These are phyloP conservation scores for Monochamus saltuarius DNA, from an alignment of 1,140 invertebrate species.

Conservation along the genomic window DNA sequence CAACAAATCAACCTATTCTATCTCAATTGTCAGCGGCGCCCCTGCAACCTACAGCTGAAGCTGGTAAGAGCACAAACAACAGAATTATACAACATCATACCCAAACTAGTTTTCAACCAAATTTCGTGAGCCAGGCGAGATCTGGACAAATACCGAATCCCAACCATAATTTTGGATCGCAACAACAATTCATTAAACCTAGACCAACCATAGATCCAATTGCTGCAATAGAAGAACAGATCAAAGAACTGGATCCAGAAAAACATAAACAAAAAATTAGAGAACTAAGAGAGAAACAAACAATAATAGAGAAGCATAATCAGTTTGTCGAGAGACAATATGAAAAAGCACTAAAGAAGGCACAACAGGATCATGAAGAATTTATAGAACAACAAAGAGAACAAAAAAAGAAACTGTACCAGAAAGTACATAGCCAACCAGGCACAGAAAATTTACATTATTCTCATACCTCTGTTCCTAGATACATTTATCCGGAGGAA, in stretches of 20 bases:
- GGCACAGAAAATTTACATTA: conserved; percentile 23
- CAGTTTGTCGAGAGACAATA: conserved; percentile 69
- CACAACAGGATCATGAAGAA: conserved; percentile 63
- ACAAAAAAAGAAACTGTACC: conserved; percentile 52
- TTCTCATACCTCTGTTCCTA: conserved; percentile 41
- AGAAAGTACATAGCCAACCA: conserved; percentile 49
- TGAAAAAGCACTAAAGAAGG: conserved; percentile 67
- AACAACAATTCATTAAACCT: conserved; percentile 48
- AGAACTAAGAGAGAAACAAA: conserved; percentile 62
- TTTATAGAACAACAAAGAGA: conserved; percentile 60
- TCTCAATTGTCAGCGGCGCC: too few species aligned
- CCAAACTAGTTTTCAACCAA: conserved; percentile 49
- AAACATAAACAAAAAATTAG: conserved; percentile 64
- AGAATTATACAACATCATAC: conserved; percentile 47
- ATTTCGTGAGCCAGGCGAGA: conserved; percentile 29
- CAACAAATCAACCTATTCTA: conserved; percentile 15
- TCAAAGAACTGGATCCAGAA: conserved; percentile 54
- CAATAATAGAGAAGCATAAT: conserved; percentile 68
- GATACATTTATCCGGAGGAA: conserved; percentile 52
- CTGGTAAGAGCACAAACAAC: conserved; percentile 8
- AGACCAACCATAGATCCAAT: conserved; percentile 47
- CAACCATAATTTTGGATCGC: conserved; percentile 46
- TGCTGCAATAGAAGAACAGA: conserved; percentile 49
- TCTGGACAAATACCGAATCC: conserved; percentile 24
- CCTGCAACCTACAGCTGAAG: conserved; percentile 5